phyloP scores from a whole-genome alignment of 2,888 invertebrate genomes.

The Cephus runcator region DNA sequence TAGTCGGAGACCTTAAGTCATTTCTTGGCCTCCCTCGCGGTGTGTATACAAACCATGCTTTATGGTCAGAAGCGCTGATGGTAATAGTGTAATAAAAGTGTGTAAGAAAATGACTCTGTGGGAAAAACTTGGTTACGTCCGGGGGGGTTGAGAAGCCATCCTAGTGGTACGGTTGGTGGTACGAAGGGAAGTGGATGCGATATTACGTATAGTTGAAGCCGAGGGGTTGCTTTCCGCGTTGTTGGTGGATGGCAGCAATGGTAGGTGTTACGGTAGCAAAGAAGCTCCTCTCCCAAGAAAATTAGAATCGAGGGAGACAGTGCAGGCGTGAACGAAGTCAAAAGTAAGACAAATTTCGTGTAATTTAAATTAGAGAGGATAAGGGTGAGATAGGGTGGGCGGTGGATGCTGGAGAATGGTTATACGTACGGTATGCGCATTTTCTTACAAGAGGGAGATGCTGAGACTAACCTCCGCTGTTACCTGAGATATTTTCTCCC shows the following conservation, averaged over 20 bases:
- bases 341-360: conserved; percentile 51
- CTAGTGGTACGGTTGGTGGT: neutral
- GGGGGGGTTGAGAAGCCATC: neutral
- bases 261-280: neutral
- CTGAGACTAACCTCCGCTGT: neutral
- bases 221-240: conserved; percentile 3
- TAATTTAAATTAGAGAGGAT: conserved; percentile 42
- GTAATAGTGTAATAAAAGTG: conserved; percentile 49
- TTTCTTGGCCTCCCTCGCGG: conserved; percentile 18
- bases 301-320: conserved; percentile 39
- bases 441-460: neutral
- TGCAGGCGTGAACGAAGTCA: conserved; percentile 32
- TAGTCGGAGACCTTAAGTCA: conserved; percentile 23
- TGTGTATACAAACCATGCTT: conserved; percentile 40
- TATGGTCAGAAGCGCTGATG: conserved; percentile 38
- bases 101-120: conserved; percentile 39
- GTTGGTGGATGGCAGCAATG: neutral
- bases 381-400: conserved; percentile 10
- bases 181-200: conserved; percentile 7
- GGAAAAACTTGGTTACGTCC: conserved; percentile 9
- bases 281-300: conserved; percentile 20
- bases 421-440: neutral
- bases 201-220: conserved; percentile 18
- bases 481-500: neutral
- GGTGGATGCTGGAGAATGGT: neutral